These are phyloP conservation scores for Pygoscelis antarcticus DNA, from an alignment of 2,113 vertebrate genomes.

Conservation along the genomic window DNA sequence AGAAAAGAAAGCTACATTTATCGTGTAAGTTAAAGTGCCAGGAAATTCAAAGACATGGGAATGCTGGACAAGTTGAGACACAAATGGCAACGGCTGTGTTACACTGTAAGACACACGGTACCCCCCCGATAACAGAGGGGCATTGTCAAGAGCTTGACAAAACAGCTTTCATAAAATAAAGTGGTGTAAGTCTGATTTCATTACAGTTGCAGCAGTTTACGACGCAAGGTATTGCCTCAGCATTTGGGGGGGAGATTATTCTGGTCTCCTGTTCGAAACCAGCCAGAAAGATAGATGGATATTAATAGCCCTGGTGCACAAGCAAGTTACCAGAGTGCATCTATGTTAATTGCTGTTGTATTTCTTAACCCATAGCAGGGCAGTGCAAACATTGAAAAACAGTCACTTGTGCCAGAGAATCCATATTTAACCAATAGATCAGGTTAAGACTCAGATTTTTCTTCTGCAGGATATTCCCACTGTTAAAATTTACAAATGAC, in stretches of 20 bases:
- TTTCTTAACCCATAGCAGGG: not conserved
- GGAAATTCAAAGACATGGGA: not conserved
- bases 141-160: not conserved
- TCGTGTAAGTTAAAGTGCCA: not conserved
- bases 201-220: not conserved
- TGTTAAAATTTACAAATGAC: not conserved
- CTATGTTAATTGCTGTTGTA: slow-evolving; percentile 17
- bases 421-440: not conserved
- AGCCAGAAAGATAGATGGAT: not conserved
- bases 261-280: not conserved
- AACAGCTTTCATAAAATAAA: slow-evolving; percentile 6
- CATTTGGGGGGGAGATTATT: not conserved
- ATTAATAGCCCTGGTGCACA: slow-evolving; percentile 11
- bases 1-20: slow-evolving; percentile 27
- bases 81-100: not conserved
- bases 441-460: not conserved
- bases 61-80: not conserved
- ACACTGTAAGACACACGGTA: not conserved
- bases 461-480: not conserved
- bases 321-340: slow-evolving; percentile 12
- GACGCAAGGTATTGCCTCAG: not conserved
- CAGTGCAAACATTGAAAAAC: slow-evolving; percentile 3
- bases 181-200: not conserved
- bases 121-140: not conserved
- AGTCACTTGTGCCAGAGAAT: not conserved